Conservation (phyloP, 2,888 invertebrate genomes). For the Piscicola geometra region DNA sequence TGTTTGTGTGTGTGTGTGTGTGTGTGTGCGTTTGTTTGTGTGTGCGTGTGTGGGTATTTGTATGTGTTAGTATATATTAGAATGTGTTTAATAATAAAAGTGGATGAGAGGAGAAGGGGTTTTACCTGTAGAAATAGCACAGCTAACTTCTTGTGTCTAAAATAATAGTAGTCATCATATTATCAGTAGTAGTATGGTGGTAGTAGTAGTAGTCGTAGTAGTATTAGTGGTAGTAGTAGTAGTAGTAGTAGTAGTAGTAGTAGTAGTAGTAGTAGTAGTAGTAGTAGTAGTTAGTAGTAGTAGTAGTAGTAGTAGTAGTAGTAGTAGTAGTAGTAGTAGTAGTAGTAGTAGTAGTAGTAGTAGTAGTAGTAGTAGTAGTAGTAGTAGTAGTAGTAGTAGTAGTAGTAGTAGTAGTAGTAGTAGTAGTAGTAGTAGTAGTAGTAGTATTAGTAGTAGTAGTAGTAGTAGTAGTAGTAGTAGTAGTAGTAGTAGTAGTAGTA, state of each 20-base stretch:
- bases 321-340: constrained; percentile 12
- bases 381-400: not conserved
- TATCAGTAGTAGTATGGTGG: too few species aligned
- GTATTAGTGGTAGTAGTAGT: too few species aligned
- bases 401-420: not conserved
- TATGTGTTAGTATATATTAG: not conserved
- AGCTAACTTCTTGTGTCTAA: not conserved
- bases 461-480: too few species aligned
- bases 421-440: too few species aligned
- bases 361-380: constrained; percentile 12
- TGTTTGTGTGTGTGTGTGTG: constrained; percentile 36
- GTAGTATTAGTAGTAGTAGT: too few species aligned
- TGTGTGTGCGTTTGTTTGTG: constrained; percentile 36
- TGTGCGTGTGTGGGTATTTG: constrained; percentile 27
- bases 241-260: constrained; percentile 10
- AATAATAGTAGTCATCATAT: too few species aligned
- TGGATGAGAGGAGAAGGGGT: too few species aligned
- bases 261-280: constrained; percentile 12
- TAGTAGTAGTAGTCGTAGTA: too few species aligned
- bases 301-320: constrained; percentile 12
- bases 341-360: constrained; percentile 12
- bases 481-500: too few species aligned
- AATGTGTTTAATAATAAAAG: not conserved
- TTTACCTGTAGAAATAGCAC: too few species aligned
- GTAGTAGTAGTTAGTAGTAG: constrained; percentile 12